Percentiles rank a stretch among this genome's conserved stretches.
Evolutionary conservation across 2,797 vertebrate species (phyloP).

Genomic region (Alauda arvensis): DNA sequence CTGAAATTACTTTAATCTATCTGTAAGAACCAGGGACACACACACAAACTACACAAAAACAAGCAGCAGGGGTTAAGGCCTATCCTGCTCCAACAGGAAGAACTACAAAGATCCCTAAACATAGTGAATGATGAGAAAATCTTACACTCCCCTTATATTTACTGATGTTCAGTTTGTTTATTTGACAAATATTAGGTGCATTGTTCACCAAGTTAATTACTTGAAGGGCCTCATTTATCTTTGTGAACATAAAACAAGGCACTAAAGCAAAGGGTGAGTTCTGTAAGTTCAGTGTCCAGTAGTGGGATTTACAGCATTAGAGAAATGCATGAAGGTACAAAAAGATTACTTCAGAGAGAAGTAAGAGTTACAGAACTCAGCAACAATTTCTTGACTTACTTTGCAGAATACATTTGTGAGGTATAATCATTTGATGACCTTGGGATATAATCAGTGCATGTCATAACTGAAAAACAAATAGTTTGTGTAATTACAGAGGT

Average conservation of each 20-base stretch:
- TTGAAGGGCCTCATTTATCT: neutral
- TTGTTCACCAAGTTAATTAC: neutral
- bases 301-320: neutral
- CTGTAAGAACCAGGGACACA: neutral
- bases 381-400: slow-evolving; percentile 78
- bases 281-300: neutral
- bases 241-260: neutral
- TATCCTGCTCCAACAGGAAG: neutral
- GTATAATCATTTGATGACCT: slow-evolving; percentile 86
- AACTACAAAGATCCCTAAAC: neutral
- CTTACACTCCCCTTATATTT: neutral
- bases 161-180: neutral
- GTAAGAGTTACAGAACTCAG: neutral
- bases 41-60: neutral
- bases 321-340: neutral
- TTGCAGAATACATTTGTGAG: slow-evolving; percentile 92
- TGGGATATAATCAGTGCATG: slow-evolving; percentile 83
- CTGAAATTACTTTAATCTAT: neutral
- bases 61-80: neutral
- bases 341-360: slow-evolving; percentile 9
- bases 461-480: slow-evolving; percentile 74
- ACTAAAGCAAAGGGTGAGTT: neutral
- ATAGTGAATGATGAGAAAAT: neutral
- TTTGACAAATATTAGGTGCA: neutral
- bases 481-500: slow-evolving; percentile 1